Evolutionary conservation across 2,797 vertebrate species (phyloP).

Genomic region (Pangasius sanitwongsei): DNA sequence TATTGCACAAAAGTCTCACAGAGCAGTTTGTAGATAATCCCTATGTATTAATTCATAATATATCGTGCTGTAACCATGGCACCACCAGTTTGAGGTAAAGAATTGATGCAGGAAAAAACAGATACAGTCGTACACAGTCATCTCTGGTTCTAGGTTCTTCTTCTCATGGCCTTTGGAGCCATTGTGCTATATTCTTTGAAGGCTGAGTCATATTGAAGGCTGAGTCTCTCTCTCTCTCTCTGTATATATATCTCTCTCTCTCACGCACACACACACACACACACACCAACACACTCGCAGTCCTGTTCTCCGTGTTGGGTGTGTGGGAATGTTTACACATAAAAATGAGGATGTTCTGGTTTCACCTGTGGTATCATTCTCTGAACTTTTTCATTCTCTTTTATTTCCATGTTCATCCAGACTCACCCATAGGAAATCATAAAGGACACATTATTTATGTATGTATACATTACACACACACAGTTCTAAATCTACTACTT

Average conservation of each 20-base stretch:
- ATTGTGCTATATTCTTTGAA: slow-evolving; percentile 36
- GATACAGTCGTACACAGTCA: slow-evolving; percentile 3
- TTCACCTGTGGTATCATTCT: neutral
- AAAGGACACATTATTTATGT: neutral
- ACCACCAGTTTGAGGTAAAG: slow-evolving; percentile 18
- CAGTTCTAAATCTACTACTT: neutral
- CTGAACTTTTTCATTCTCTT: neutral
- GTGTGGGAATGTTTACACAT: neutral
- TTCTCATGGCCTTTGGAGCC: neutral
- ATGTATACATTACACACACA: neutral
- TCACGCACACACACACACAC: no score
- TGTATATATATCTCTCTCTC: neutral
- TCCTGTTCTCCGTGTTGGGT: neutral
- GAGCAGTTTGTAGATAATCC: slow-evolving; percentile 34
- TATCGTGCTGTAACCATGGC: slow-evolving; percentile 39
- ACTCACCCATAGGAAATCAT: neutral
- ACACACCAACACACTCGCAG: neutral
- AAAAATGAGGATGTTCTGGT: slow-evolving; percentile 1
- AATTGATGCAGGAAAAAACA: neutral
- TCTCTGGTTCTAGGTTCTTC: slow-evolving; percentile 14
- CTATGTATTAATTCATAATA: slow-evolving; percentile 20
- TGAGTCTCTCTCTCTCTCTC: neutral
- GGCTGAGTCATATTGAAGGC: slow-evolving; percentile 18
- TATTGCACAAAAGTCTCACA: slow-evolving; percentile 29
- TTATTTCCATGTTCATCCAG: neutral